Conservation (phyloP, 2,797 vertebrate genomes). For the Falco concolor region DNA sequence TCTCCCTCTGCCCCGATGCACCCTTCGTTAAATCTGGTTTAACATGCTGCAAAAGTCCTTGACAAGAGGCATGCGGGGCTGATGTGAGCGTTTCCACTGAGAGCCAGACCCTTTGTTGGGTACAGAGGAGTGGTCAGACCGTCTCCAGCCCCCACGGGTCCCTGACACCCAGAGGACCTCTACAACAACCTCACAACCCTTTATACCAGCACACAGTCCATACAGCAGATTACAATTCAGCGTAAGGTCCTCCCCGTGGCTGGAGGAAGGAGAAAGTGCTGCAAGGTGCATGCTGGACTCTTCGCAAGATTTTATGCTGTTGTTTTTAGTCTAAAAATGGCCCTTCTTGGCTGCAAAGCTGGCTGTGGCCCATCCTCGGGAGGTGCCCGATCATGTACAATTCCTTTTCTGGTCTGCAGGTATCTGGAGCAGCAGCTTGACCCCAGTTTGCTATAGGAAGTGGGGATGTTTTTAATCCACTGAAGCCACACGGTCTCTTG, state of each 20-base stretch:
- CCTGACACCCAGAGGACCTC: neutral
- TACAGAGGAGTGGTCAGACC: neutral
- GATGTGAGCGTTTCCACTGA: neutral
- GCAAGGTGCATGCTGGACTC: neutral
- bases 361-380: neutral
- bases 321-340: neutral
- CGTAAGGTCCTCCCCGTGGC: accelerated
- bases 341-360: neutral
- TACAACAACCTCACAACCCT: neutral
- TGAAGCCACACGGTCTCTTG: neutral
- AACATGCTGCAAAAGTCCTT: neutral
- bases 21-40: neutral
- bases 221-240: too few species aligned
- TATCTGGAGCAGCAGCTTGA: neutral
- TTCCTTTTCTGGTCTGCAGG: neutral
- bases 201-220: neutral
- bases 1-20: neutral
- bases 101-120: neutral
- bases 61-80: accelerated
- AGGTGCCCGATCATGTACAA: accelerated
- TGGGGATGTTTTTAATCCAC: neutral
- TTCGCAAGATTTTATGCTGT: neutral
- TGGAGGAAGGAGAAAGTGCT: neutral
- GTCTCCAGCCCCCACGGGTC: accelerated
- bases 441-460: neutral